phyloP scores from a whole-genome alignment of 2,113 vertebrate species.

The Nanger granti region DNA sequence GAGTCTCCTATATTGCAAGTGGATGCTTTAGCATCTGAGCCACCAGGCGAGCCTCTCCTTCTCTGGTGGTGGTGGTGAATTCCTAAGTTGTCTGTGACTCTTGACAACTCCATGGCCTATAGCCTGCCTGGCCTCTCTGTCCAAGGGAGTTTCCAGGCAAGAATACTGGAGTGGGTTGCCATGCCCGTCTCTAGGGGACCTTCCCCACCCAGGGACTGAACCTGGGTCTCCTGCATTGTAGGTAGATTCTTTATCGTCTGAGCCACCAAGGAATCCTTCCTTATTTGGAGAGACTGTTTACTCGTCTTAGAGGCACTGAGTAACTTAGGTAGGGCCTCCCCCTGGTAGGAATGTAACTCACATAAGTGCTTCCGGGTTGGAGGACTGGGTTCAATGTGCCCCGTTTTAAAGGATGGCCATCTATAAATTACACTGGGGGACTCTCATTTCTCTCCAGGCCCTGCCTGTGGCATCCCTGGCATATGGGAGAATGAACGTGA shows the following conservation, averaged over 20 bases:
- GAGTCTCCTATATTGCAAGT: not conserved
- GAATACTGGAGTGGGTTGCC: not conserved
- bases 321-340: fast-evolving
- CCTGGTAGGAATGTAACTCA: not conserved
- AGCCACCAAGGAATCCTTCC: not conserved
- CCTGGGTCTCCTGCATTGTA: not conserved
- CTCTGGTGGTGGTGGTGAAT: not conserved
- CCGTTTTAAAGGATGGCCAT: fast-evolving
- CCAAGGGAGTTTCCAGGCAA: not conserved
- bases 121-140: not conserved
- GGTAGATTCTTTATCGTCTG: not conserved
- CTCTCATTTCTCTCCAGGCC: not conserved
- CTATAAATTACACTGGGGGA: fast-evolving
- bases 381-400: fast-evolving
- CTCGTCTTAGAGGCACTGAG: not conserved
- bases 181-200: not conserved
- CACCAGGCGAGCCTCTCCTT: not conserved
- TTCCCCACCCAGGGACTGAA: not conserved
- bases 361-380: fast-evolving
- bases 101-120: not conserved
- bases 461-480: fast-evolving
- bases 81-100: not conserved
- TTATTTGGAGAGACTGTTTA: not conserved
- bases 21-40: not conserved
- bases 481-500: fast-evolving